phyloP scores from a whole-genome alignment of 2,797 vertebrate genomes.

The Florisuga fusca region DNA sequence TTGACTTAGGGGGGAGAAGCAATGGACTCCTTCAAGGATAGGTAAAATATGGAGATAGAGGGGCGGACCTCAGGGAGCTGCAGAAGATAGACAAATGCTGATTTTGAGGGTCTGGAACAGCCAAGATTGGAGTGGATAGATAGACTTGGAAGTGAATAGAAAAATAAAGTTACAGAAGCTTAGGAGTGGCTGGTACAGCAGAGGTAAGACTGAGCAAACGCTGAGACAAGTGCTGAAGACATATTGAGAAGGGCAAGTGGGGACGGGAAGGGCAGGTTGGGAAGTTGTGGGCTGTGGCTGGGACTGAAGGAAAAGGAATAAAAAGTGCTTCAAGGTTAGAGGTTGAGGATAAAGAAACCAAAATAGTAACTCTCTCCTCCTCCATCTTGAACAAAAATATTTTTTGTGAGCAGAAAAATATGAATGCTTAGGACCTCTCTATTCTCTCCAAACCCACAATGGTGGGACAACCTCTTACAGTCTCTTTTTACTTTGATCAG shows the following conservation, averaged over 20 bases:
- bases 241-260: background rate
- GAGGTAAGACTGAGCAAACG: background rate
- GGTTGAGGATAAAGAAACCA: background rate
- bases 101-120: background rate
- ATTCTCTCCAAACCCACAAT: background rate
- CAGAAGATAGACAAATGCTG: background rate
- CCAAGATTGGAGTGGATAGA: background rate
- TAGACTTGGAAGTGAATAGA: background rate
- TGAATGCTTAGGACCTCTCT: background rate
- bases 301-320: background rate
- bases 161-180: background rate
- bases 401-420: background rate
- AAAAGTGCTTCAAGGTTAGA: background rate
- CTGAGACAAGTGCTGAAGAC: background rate
- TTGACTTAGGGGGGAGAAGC: background rate
- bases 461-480: background rate
- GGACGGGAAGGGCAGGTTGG: accelerated
- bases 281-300: background rate
- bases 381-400: background rate
- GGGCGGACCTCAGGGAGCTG: background rate
- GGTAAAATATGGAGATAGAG: background rate
- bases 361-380: background rate
- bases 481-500: background rate
- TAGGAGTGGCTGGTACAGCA: background rate
- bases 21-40: background rate